These are phyloP conservation scores for Lutjanus argentimaculatus DNA, from an alignment of 2,797 vertebrate genomes.

Conservation along the genomic window DNA sequence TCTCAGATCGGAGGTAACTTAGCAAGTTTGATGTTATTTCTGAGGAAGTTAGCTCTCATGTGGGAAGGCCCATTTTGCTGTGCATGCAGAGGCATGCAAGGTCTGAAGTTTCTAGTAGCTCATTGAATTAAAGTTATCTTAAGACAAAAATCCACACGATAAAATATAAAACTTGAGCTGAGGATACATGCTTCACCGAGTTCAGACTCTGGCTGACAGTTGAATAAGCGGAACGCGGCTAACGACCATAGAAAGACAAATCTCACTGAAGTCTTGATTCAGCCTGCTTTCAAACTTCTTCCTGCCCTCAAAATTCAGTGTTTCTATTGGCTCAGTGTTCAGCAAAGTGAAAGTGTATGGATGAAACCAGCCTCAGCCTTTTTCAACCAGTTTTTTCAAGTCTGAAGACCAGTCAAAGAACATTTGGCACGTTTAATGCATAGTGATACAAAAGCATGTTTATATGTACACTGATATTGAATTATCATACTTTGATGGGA, in stretches of 20 bases:
- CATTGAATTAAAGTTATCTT: conserved; percentile 1
- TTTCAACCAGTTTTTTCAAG: not conserved
- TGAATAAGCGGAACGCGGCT: not conserved
- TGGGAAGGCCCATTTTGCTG: conserved; percentile 69
- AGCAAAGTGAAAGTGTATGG: conserved; percentile 19
- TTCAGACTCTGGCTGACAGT: not conserved
- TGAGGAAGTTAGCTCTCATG: conserved; percentile 60
- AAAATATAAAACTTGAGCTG: not conserved
- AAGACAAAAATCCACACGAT: not conserved
- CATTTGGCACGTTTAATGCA: not conserved
- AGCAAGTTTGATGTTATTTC: conserved; percentile 29
- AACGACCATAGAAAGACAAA: conserved; percentile 15
- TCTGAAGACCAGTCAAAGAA: not conserved
- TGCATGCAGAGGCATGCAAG: conserved; percentile 43
- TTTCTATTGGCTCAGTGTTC: conserved; percentile 47
- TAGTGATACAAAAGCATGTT: not conserved
- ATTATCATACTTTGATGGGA: not conserved
- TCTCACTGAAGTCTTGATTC: conserved; percentile 7
- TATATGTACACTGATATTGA: not conserved
- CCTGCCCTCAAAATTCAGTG: conserved; percentile 12
- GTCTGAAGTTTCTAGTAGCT: conserved; percentile 37
- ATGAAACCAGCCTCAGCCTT: not conserved
- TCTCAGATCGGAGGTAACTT: not conserved
- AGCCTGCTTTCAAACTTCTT: conserved; percentile 51
- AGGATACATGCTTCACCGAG: not conserved